Evolutionary conservation across 2,797 vertebrate genomes (phyloP).

Genomic region (Stomatorhinus walkeri): DNA sequence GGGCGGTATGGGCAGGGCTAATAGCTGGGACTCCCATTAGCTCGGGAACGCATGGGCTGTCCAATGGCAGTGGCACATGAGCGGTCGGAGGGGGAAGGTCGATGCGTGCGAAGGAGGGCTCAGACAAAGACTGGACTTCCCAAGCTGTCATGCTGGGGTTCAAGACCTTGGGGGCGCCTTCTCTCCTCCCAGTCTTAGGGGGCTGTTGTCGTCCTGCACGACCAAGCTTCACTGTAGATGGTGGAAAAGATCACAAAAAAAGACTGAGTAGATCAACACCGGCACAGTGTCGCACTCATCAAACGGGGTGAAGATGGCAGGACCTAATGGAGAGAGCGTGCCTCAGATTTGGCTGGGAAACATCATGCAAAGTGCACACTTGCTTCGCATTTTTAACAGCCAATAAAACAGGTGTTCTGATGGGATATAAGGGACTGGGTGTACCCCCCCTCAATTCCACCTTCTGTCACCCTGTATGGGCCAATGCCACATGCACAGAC

Average conservation of each 20-base stretch:
- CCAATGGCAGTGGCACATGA: slow-evolving; percentile 5
- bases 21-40: slow-evolving; percentile 5
- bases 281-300: background rate
- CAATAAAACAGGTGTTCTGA: background rate
- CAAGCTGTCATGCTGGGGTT: slow-evolving; percentile 50
- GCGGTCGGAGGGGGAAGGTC: slow-evolving; percentile 31
- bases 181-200: background rate
- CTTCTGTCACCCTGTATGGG: background rate
- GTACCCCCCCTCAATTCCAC: background rate
- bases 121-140: slow-evolving; percentile 45
- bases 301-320: background rate
- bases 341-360: background rate
- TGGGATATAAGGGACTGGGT: background rate
- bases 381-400: background rate
- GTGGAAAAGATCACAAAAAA: slow-evolving; percentile 25
- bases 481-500: background rate
- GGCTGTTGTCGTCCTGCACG: slow-evolving; percentile 5
- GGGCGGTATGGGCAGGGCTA: slow-evolving; percentile 21
- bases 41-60: slow-evolving; percentile 22
- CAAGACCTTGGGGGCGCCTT: background rate
- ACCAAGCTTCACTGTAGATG: slow-evolving; percentile 26
- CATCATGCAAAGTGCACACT: background rate
- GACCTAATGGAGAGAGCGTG: too few species aligned
- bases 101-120: slow-evolving; percentile 56
- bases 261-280: background rate